Evolutionary conservation across 2,797 vertebrate genomes (phyloP).

Genomic region (Pangasius djambal): DNA sequence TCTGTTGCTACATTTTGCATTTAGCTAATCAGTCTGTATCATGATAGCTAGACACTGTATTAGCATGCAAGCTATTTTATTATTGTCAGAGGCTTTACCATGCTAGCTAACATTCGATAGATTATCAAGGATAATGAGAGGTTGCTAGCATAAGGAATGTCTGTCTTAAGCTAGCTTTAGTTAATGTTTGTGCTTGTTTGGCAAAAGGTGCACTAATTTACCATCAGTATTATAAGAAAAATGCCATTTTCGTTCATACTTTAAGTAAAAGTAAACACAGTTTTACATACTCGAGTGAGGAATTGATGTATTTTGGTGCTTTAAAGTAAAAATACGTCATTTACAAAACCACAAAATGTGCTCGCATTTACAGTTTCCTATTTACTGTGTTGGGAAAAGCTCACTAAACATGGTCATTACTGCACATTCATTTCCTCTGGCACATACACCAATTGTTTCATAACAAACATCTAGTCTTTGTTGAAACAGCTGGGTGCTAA

Average conservation of each 20-base stretch:
- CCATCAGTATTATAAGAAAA: not conserved
- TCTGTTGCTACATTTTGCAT: not conserved
- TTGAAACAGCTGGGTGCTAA: conserved; percentile 46
- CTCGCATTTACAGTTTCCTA: not conserved
- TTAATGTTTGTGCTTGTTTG: not conserved
- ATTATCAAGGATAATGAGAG: not conserved
- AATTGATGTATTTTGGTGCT: not conserved
- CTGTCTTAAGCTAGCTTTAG: not conserved
- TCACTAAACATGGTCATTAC: conserved; percentile 18
- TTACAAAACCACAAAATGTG: not conserved
- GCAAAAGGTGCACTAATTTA: not conserved
- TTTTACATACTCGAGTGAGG: not conserved
- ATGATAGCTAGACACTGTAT: not conserved
- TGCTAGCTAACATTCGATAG: not conserved
- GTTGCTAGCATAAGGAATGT: not conserved
- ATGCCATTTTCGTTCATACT: too few species aligned
- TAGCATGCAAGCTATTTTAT: not conserved
- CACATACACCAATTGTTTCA: conserved; percentile 3
- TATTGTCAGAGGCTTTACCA: not conserved
- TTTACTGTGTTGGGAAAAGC: not conserved
- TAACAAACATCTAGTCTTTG: conserved; percentile 3
- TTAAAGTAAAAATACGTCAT: not conserved
- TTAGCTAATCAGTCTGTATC: not conserved
- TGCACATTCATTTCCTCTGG: conserved; percentile 23
- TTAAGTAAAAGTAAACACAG: not conserved